phyloP scores from a whole-genome alignment of 2,113 vertebrate species.

The Tonatia bakeri region DNA sequence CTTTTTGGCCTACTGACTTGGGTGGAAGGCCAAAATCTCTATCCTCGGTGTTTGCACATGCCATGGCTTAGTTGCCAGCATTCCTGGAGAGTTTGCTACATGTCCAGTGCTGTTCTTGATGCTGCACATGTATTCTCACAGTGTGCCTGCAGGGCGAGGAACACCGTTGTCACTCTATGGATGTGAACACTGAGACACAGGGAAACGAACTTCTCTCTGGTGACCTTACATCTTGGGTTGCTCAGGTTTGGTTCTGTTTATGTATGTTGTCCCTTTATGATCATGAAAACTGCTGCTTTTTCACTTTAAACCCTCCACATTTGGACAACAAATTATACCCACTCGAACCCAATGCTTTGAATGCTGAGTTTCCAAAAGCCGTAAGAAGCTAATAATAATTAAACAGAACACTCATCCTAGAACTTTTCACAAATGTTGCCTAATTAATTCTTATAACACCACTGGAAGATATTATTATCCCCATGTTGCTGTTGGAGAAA shows the following conservation, averaged over 20 bases:
- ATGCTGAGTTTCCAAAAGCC: constrained; percentile 36
- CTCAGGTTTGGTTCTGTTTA: fast-evolving
- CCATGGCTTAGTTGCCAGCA: background rate
- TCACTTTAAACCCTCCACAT: background rate
- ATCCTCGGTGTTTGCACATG: background rate
- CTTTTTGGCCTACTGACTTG: background rate
- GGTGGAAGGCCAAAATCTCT: background rate
- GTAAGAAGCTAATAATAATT: constrained; percentile 1
- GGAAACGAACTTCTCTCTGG: background rate
- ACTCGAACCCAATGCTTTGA: background rate
- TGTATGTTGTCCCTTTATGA: background rate
- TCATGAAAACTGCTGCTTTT: background rate
- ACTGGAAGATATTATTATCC: constrained; percentile 34
- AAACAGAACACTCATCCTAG: constrained; percentile 18
- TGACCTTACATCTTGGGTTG: background rate
- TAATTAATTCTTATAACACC: constrained; percentile 60
- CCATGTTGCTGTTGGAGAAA: background rate
- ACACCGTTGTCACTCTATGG: background rate
- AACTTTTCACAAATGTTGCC: constrained; percentile 30
- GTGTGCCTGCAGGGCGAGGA: background rate
- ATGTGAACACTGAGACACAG: background rate
- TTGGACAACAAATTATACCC: background rate
- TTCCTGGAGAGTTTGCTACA: background rate
- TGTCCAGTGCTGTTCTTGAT: background rate
- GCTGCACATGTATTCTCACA: background rate